Evolutionary conservation across 2,797 vertebrate genomes (phyloP), one percentile per base, ranked within the genome.

Genomic region (Lycodopsis pacificus): DNA sequence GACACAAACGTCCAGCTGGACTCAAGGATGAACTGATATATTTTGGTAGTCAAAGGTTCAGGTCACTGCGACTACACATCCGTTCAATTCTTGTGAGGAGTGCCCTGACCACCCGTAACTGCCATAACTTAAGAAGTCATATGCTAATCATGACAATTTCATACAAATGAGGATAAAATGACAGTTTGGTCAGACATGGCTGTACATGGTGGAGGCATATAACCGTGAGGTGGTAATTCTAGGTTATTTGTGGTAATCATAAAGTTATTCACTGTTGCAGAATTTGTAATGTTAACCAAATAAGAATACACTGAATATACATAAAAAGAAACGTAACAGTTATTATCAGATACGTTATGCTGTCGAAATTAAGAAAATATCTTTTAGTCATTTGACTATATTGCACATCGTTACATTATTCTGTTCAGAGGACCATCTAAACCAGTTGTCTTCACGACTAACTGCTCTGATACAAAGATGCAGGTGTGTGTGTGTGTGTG

Each of bases 401-500:
- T 75, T 17, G 12, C 42, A 51, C 25, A 66, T 69, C 34, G 6
- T 22, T 58, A 3, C 19, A 42, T 68, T 65, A 48, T 42, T 20
- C 10, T 46, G 25, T 51, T 63, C 8, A 64, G 57, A 20, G 20
- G 54, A 30, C 12, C 22, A 42, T 57, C 25, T 54, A 4, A 63
- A 70, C 48, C 7, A n/a, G 46, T 10, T 65, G 61, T 72, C 49
- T 51, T 59, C 30, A 63, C 30, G 69, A 71, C 27, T 66, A 68
- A 64, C 9, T 34, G 57, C 9, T 77, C 20, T 46, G 57, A 56
- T 65, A 81, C 61, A 65, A 42, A 27, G n/a, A 76, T 32, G 71
- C 57, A 65, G 70, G 22, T 62, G n/a, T 27, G 65, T 77, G 42
- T 79, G 76, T 49, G 53, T 32, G 44, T 75, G 69, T 65, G 62